Conservation (phyloP, 2,113 vertebrate genomes). For the Trochalopteron elliotii region DNA sequence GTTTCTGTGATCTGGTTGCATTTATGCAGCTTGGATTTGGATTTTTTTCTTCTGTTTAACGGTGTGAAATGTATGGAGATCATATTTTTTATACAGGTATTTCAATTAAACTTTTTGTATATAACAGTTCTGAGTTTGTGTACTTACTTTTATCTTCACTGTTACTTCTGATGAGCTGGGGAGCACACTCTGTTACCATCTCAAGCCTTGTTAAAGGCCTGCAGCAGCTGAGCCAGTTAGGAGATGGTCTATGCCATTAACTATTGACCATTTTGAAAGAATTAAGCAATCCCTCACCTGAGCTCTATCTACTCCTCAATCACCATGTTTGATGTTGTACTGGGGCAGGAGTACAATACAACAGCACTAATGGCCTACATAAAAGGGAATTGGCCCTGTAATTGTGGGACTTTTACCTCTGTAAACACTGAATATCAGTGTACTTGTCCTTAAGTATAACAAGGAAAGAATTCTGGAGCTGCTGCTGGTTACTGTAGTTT, state of each 20-base stretch:
- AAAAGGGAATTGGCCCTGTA: background rate
- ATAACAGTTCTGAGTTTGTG: slow-evolving; percentile 51
- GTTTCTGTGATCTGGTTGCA: slow-evolving; percentile 77
- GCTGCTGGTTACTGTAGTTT: background rate
- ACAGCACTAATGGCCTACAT: background rate
- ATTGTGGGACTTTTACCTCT: background rate
- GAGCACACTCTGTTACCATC: fast-evolving
- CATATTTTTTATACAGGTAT: slow-evolving; percentile 97
- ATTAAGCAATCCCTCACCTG: background rate
- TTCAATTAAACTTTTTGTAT: slow-evolving; percentile 98
- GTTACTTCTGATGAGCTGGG: background rate
- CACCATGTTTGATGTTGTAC: background rate
- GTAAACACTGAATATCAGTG: background rate
- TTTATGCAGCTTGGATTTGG: slow-evolving; percentile 77
- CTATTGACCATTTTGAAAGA: background rate
- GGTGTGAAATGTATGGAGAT: slow-evolving; percentile 89
- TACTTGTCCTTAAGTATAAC: background rate
- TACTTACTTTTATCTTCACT: background rate
- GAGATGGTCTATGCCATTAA: background rate
- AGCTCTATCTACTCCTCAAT: background rate
- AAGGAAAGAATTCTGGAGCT: background rate
- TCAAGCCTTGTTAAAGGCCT: background rate
- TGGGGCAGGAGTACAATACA: background rate
- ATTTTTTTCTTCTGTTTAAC: slow-evolving; percentile 78
- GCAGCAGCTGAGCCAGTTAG: background rate